Base-by-base conservation (phyloP, 2,797 vertebrate species). In the Glyptemys insculpta region DNA sequence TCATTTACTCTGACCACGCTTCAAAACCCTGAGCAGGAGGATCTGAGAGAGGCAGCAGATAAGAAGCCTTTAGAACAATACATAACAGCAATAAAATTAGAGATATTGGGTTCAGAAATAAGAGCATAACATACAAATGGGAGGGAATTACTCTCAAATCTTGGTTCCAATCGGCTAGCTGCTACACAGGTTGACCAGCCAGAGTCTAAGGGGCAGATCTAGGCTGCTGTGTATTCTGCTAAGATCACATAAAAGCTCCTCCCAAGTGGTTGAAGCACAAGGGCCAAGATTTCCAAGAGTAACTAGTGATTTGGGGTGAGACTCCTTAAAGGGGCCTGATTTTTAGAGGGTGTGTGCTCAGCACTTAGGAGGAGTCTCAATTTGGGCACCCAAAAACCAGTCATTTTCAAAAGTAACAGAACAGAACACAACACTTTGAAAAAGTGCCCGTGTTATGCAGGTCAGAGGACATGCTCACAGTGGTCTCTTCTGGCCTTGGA, bases 281-380 rank as follows among this genome's bases (percentile, higher is more conserved):
- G 25, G 52, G 78, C 34, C 0, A 4, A 18, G 9, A 19, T 2
- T 21, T 2, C 1, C 0, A 6, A 50, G 12, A 23, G 25, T 29
- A 25, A 27, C 5, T 27, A 27, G 72, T 19, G 34, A 68, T 37
- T 62, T 18, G 21, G 16, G 18, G 62, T 37, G 12, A 54, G 53
- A 19, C 25, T 5, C 31, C 52, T 25, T 11, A 6, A 7, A 27
- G 53, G 56, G 49, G 27, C 21, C 44, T 0, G 3, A 23, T 8
- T 47, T n/a, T 25, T 12, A 2, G 18, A 57, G 10, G 11, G 0
- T 0, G 23, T 0, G 0, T 0, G 0, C 14, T 29, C 4, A 19
- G 49, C 29, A 78, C 87, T 21, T 15, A 21, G 23, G 34, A 19
- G 12, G 11, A 31, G 37, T 1, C 59, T 37, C 53, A 5, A 79